Conservation (phyloP, 1,140 invertebrate species). For the Drosophila miranda region DNA sequence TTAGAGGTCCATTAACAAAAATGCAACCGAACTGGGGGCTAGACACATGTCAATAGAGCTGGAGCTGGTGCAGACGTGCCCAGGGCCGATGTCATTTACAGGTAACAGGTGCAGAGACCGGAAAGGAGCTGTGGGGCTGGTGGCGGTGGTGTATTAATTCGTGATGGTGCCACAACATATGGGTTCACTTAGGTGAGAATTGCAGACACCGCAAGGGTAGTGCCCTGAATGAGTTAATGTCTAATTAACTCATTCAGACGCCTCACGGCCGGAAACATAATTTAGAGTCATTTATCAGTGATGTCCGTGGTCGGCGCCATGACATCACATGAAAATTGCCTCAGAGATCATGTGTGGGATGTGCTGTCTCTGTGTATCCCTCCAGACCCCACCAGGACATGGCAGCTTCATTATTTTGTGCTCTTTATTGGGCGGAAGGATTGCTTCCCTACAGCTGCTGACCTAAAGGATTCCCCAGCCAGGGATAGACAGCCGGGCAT, state of each 20-base stretch:
- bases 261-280: conserved; percentile 64
- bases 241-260: too few species aligned
- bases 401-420: conserved; percentile 32
- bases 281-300: conserved; percentile 70
- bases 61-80: conserved; percentile 1
- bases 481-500: conserved; percentile 82
- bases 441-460: conserved; percentile 31
- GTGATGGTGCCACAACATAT: conserved; percentile 62
- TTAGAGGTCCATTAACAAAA: conserved; percentile 69
- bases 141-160: conserved; percentile 60
- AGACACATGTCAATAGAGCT: conserved; percentile 20
- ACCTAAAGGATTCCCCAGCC: conserved; percentile 82
- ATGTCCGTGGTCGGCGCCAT: conserved; percentile 18
- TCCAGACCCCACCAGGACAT: conserved; percentile 25
- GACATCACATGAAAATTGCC: conserved; percentile 46
- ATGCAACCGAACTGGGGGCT: conserved; percentile 37
- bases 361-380: conserved; percentile 1
- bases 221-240: conserved; percentile 71
- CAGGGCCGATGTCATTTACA: conserved; percentile 57
- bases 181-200: conserved; percentile 45
- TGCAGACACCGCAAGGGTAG: background rate
- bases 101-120: conserved; percentile 68
- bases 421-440: conserved; percentile 27
- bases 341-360: conserved; percentile 25
- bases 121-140: conserved; percentile 17